Evolutionary conservation across 1,140 invertebrate genomes (phyloP).

Genomic region (Platorchestia sp.): DNA sequence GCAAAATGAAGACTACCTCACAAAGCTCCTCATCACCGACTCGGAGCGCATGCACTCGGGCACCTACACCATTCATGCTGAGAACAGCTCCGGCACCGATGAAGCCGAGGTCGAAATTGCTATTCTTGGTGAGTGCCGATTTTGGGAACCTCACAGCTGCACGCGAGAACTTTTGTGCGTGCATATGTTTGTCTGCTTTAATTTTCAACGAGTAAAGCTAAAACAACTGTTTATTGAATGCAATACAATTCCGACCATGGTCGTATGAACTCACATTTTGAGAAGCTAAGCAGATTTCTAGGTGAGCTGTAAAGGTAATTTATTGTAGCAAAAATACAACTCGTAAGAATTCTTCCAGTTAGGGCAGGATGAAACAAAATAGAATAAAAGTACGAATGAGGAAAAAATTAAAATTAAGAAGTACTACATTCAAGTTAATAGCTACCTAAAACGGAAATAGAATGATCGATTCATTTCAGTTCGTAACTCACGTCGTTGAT

Average conservation of each 20-base stretch:
- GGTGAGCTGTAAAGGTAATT: no score
- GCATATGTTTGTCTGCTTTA: background rate
- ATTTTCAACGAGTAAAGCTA: background rate
- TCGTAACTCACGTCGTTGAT: no score
- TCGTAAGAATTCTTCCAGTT: no score
- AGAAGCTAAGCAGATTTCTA: no score
- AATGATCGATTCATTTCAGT: no score
- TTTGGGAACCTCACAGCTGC: background rate
- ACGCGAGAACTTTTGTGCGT: background rate
- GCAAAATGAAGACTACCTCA: conserved; percentile 93
- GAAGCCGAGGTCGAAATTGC: conserved; percentile 95
- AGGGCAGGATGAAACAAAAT: no score
- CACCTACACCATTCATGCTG: conserved; percentile 90
- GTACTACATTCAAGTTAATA: no score
- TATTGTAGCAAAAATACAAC: no score
- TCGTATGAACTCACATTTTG: background rate
- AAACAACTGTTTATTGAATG: background rate
- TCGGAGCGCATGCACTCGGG: conserved; percentile 88
- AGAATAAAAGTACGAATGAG: no score
- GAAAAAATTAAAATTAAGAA: no score
- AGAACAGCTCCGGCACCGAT: conserved; percentile 93
- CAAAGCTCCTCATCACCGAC: conserved; percentile 85
- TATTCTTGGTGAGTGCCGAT: conserved; percentile 80
- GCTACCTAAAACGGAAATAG: no score
- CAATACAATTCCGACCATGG: background rate